Base-by-base conservation (phyloP, 2,888 invertebrate genomes). In the Melikaiella ostensackeni region DNA sequence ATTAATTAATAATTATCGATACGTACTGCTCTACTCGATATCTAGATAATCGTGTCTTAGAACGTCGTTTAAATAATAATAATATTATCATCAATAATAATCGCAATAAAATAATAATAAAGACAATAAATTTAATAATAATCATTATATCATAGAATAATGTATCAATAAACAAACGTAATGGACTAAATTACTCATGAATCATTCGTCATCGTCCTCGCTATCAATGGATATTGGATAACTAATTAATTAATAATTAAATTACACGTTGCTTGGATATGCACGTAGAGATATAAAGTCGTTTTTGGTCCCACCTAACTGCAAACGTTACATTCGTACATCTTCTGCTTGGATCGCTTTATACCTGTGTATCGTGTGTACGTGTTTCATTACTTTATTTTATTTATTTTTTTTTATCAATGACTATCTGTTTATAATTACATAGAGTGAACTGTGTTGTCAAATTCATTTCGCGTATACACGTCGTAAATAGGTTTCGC, bases 271-370 rank as follows among this genome's bases (percentile, higher is more conserved):
- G 89, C 90, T 90, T 91, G 89, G 91, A 91, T 91, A 91, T 91
- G 90, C 91, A 91, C 90, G 90, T 90, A 91, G 89, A 91, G 90
- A 91, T 91, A 91, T 90, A 91, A 90, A 91, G 91, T 91, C 89
- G 88, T 91, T 91, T 91, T 91, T 91, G 91, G 91, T 91, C 91
- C 91, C 91, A 91, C 91, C 91, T 91, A 91, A 91, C 90, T 90
- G 89, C 91, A 91, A 91, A 91, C 89, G 88, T 90, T 90, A 89
- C 91, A 90, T 89, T 91, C 91, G 88, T 89, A 89, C 90, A 88
- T 88, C 86, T 85, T 85, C 82, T 85, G 77, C 82, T 85, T 83
- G 82, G 73, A 84, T 87, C 83, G 79, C 79, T 82, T 74, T 80
- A 78, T 74, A 80, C 79, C 75, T 77, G 75, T 81, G 78, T 75